Percentiles rank a stretch among this genome's conserved stretches.
Evolutionary conservation across 2,797 vertebrate genomes (phyloP).

Genomic region (Phalanger gymnotis): DNA sequence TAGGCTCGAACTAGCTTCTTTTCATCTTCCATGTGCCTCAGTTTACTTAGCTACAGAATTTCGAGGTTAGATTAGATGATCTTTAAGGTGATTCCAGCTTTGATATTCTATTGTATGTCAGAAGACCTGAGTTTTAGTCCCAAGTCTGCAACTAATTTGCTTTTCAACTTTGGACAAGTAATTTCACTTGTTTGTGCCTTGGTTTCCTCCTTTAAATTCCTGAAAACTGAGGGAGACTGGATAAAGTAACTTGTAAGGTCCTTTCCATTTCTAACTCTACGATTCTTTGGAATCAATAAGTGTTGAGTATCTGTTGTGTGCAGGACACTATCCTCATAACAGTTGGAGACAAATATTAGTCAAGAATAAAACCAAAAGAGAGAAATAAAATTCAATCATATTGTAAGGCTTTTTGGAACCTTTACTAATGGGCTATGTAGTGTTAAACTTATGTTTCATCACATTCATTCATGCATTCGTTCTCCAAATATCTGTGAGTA

Average conservation of each 20-base stretch:
- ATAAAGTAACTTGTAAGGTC: no score
- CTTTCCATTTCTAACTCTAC: not conserved
- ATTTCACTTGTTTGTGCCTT: not conserved
- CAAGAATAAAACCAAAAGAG: not conserved
- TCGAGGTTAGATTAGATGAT: not conserved
- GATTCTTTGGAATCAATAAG: no score
- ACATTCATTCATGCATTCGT: not conserved
- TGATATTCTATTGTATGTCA: not conserved
- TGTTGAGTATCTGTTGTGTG: not conserved
- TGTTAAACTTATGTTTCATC: not conserved
- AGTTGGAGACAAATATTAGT: not conserved
- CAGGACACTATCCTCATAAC: not conserved
- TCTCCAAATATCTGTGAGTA: not conserved
- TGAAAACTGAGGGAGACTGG: not conserved
- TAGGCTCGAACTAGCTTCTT: not conserved
- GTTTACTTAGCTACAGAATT: not conserved
- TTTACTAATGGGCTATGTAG: not conserved
- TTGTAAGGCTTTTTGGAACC: not conserved
- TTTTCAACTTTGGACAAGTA: not conserved
- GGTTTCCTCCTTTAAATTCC: not conserved
- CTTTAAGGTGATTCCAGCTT: not conserved
- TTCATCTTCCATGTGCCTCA: not conserved
- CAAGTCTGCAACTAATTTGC: not conserved
- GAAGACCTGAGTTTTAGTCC: not conserved
- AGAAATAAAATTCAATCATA: not conserved